phyloP scores from a whole-genome alignment of 2,888 invertebrate genomes.

The Drosophila fungiperda region DNA sequence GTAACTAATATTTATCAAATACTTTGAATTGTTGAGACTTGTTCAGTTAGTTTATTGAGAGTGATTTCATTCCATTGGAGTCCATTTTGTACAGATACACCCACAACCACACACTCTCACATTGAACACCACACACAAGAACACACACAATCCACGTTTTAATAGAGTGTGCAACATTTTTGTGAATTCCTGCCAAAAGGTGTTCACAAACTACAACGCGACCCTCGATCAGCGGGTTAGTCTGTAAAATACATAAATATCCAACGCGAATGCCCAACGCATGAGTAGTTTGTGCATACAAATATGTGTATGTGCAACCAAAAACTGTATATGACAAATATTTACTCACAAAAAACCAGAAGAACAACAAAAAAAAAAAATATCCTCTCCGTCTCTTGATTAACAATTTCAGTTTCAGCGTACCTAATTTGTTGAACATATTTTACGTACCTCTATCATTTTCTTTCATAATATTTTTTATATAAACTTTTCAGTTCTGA shows the following conservation, averaged over 20 bases:
- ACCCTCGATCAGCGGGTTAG: slow-evolving; percentile 6
- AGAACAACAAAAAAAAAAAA: neutral
- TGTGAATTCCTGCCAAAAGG: slow-evolving; percentile 35
- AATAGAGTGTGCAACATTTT: slow-evolving; percentile 9
- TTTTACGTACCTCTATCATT: slow-evolving; percentile 62
- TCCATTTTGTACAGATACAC: slow-evolving; percentile 26
- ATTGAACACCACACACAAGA: slow-evolving; percentile 9
- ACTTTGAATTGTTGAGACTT: neutral
- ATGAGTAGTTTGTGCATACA: slow-evolving; percentile 49
- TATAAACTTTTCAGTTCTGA: slow-evolving; percentile 85
- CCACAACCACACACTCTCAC: slow-evolving; percentile 19
- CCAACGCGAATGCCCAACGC: slow-evolving; percentile 20
- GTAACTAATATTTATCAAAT: neutral
- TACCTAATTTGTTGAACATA: slow-evolving; percentile 58
- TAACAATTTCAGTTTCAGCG: slow-evolving; percentile 58
- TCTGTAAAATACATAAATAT: slow-evolving; percentile 44
- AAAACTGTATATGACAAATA: slow-evolving; percentile 9
- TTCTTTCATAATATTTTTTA: slow-evolving; percentile 75
- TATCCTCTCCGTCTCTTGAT: slow-evolving; percentile 49
- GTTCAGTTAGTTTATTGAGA: neutral
- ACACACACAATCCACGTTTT: slow-evolving; percentile 23
- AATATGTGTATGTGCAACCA: neutral
- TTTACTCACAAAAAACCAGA: slow-evolving; percentile 16
- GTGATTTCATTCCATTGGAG: slow-evolving; percentile 22
- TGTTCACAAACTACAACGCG: neutral